Evolutionary conservation across 2,113 vertebrate species (phyloP), one percentile per base, ranked within the genome.

Genomic region (Heptranchias perlo): DNA sequence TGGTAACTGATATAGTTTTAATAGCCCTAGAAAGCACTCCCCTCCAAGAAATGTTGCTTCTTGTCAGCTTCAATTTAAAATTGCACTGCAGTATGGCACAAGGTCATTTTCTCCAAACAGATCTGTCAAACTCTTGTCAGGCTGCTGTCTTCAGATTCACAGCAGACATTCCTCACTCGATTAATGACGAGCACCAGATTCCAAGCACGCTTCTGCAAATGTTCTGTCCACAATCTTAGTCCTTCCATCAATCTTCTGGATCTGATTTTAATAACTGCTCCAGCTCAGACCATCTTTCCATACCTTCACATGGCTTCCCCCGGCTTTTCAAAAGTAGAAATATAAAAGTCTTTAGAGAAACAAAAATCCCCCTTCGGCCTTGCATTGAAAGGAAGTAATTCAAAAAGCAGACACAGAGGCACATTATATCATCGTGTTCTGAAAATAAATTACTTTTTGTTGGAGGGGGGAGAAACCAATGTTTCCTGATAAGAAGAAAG

Each of bases 1-100:
- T 87, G 84, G 84, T 87, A 52, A 87, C 44, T 52, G 84, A 47
- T 47, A 39, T 82, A 82, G 39, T 87, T 87, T 87, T 87, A 87
- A 54, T 87, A 87, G 84, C 25, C 39, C 39, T 47, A 21, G 78
- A 82, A 82, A 82, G 39, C 78, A 82, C 39, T 89, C 47, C 47
- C 86, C 11, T 52, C 23, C 47, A 89, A 89, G 86, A 54, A 89
- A 89, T 31, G 11, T 89, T 89, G 86, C 16, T 82, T 82, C 78
- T 7, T 82, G 78, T 89, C 86, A 89, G 49, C 86, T 54, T 31
- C 86, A 54, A 89, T 54, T 89, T 54, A 89, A 49, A 89, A 89
- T 28, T 89, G 86, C 23, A 89, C 13, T 89, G 86, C 86, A 52
- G 86, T 89, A 31, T 31, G 31, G 49, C 86, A 89, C 86, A 54